Evolutionary conservation across 2,888 invertebrate species (phyloP), one percentile per base, ranked within the genome.

Genomic region (Germaria angustata): DNA sequence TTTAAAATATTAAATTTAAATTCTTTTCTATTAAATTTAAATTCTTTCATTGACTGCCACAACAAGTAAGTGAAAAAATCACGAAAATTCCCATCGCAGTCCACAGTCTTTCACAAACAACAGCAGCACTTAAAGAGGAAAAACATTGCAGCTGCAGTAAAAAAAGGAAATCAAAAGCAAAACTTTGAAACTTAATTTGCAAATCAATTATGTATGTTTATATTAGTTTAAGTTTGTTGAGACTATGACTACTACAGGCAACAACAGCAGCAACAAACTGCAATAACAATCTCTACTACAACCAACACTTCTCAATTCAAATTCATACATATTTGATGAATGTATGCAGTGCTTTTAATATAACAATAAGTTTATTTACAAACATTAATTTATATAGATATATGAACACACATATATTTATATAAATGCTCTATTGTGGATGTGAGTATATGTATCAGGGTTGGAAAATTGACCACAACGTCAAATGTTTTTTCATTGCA

Each of bases 141-240:
- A 15, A 41, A 36, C 36, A 51, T 46, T 36, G 28, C 41, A 46
- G 24, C 20, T 15, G 53, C 59, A 61, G 34, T 15, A 39, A n/a
- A 11, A 44, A 41, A 22, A 41, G 28, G 6, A 28, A 13, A 51
- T 28, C 2, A 34, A 65, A 39, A 53, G 17, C 41, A 76, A 49
- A 76, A 76, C 65, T 69, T 76, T 65, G 22, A 81, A 81, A 83
- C 76, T 83, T 72, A 83, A 83, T 83, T 83, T 83, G 59, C 72
- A 46, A 68, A 72, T 83, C 68, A 83, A 80, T 80, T 79, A 82
- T 82, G 59, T 71, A 53, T 46, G 53, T 79, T 69, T 75, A 66
- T 71, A 76, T 69, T 75, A 79, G 68, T 79, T 75, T 76, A 13
- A 53, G 53, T 76, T 75, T 78, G 69, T 75, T 78, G 32, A 75